Evolutionary conservation across 2,888 invertebrate species (phyloP).

Genomic region (Lasioglossum oenotherae): DNA sequence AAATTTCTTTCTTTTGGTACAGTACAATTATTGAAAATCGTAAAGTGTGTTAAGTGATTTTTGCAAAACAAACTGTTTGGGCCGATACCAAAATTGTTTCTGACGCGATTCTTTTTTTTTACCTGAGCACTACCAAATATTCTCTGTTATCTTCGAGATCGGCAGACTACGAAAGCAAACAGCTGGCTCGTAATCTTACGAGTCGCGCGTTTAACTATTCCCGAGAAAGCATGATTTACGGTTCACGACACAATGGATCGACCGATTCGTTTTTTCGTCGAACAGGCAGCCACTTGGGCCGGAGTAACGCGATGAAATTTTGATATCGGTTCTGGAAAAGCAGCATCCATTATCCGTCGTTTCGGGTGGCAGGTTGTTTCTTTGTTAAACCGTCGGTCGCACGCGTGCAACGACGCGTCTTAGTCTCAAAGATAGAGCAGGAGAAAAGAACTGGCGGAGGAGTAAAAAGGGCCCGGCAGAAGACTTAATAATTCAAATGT

Average conservation of each 20-base stretch:
- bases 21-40: too few relatives aligned
- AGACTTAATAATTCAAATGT: conserved; percentile 75
- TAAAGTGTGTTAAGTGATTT: too few relatives aligned
- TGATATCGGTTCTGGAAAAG: background rate
- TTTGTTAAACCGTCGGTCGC: background rate
- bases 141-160: background rate
- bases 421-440: conserved; percentile 32
- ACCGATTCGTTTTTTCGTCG: background rate
- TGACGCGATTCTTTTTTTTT: background rate
- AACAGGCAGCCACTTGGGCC: background rate
- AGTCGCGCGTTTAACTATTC: background rate
- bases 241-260: background rate
- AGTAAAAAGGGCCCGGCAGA: conserved; percentile 11
- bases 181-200: background rate
- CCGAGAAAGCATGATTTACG: background rate
- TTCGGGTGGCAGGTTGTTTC: background rate
- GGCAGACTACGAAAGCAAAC: background rate
- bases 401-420: conserved; percentile 5
- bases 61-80: too few relatives aligned
- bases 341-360: background rate
- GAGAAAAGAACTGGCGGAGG: background rate
- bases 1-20: too few relatives aligned
- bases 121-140: background rate
- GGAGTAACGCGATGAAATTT: background rate
- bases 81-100: background rate